Evolutionary conservation across 2,888 invertebrate genomes (phyloP), one percentile per base, ranked within the genome.

Genomic region (Venusia cambrica): DNA sequence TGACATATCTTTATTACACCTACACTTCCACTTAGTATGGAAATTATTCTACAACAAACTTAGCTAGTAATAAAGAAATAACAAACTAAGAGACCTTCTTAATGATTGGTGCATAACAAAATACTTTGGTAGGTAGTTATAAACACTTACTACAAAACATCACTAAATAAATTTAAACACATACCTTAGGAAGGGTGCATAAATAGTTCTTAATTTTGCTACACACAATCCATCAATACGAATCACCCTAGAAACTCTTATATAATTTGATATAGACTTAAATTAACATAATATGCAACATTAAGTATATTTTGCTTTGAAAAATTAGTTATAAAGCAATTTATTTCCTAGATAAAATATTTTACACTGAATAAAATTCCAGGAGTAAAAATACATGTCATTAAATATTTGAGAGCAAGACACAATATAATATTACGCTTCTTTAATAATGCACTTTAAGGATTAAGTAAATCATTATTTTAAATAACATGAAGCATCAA

Each of bases 1-100:
- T 75, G 76, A 79, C 69, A 75, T 76, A 69, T 74, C 61, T 76
- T 80, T 68, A 75, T 69, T 80, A 81, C 74, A 77, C 59, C 79
- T 81, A 84, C 70, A 76, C 65, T 75, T 79, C 70, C 76, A 80
- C 74, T 72, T 69, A 38, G 17, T 38, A 68, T 70, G 69, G 64
- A 74, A 75, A 75, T 74, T 72, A 80, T 71, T 63, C 78, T 79
- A 85, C 75, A 67, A 71, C 62, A 72, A 79, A 76, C 66, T 71
- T 78, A 76, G 73, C 73, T 71, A 61, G 38, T 66, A 72, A 71
- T 71, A 68, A 71, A 74, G 65, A 79, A 66, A 70, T 72, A 50
- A 58, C n/a, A n/a, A n/a, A n/a, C n/a, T n/a, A n/a, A n/a, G n/a
- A n/a, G n/a, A n/a, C n/a, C n/a, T 62, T 57, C 62, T 73, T 68